Base-by-base conservation (phyloP, 1,140 invertebrate species). In the Medauroidea extradentata region DNA sequence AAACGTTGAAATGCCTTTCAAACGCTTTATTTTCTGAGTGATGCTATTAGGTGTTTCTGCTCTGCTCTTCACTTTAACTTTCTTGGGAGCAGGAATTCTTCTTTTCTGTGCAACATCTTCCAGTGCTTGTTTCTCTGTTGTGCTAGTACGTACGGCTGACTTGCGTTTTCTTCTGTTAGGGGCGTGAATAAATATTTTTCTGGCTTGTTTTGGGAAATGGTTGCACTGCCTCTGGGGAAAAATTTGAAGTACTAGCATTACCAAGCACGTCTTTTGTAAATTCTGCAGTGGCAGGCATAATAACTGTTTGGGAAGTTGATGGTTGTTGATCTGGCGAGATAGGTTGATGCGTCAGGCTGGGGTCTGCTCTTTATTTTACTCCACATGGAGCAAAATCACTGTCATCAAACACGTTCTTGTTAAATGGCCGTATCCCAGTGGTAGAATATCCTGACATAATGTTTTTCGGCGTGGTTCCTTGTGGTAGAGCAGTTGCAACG, bases 381-480 rank as follows among this genome's bases (percentile, higher is more conserved):
- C 50, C 50, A 25, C 65, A 51, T 41, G 71, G 63, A 14, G 64
- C 11, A 69, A 73, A 75, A 16, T 77, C 73, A 38, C 63, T 50
- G 14, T 73, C 68, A 23, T 49, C 14, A 61, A 75, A 75, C 21
- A 75, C 64, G 38, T 73, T 43, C 23, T 60, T 27, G 61, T 75
- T 69, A 16, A 69, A 69, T 14, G 72, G 73, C 44, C 9, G 68
- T 46, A 75, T 70, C 34, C 71, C 71, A 39, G 65, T 53, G 16
- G 27, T 48, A 23, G 38, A 18, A 63, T 57, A 61, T 29, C 53
- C 53, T 8, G 54, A 38, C 16, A n/a, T 25, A 18, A 61, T 61
- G 38, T 61, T 61, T 5, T 42, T 23, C 23, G 57, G 57, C 43
- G 57, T 59, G n/a, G 54, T 21, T 3, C 50, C 50, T 23, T 25